phyloP scores from a whole-genome alignment of 2,797 vertebrate genomes.

The Anas acuta region DNA sequence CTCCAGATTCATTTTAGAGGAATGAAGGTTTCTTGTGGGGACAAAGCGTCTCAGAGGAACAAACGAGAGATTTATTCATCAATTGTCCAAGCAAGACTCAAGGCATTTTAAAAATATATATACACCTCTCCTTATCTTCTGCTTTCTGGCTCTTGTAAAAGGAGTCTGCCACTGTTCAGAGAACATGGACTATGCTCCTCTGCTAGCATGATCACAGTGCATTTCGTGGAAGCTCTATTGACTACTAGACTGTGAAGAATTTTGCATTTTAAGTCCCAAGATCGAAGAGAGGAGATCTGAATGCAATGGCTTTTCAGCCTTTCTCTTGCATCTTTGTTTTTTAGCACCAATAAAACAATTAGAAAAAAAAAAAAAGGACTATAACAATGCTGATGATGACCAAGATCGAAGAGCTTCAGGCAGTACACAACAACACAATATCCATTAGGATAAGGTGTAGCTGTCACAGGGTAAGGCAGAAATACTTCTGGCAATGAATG shows the following conservation, averaged over 20 bases:
- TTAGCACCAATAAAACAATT: not conserved
- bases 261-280: not conserved
- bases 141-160: not conserved
- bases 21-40: accelerated
- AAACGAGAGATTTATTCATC: not conserved
- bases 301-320: not conserved
- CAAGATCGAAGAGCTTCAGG: not conserved
- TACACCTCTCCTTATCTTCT: not conserved
- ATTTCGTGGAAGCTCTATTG: not conserved
- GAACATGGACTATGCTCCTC: not conserved
- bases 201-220: not conserved
- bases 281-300: not conserved
- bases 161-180: not conserved
- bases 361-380: not conserved
- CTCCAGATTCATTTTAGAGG: not conserved
- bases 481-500: not conserved
- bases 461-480: not conserved
- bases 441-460: not conserved
- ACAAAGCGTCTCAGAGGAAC: not conserved
- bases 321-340: not conserved
- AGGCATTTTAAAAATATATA: not conserved
- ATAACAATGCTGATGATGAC: not conserved
- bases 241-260: not conserved
- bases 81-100: not conserved
- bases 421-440: not conserved